Evolutionary conservation across 2,797 vertebrate genomes (phyloP), one percentile per base, ranked within the genome.

Genomic region (Prunella strophiata): DNA sequence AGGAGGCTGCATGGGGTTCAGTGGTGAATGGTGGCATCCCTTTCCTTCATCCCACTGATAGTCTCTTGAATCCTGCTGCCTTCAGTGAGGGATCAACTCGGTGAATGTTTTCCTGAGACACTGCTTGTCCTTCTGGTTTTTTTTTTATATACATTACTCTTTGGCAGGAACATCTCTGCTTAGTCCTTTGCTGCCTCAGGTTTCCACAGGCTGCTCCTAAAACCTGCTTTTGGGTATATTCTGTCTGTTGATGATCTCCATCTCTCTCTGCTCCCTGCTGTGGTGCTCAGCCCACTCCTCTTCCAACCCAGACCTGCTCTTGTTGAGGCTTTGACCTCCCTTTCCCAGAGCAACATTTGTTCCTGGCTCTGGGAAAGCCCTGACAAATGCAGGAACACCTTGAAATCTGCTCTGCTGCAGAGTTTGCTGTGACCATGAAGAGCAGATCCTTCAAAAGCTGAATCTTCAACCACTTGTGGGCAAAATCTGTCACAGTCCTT

Each of bases 331-430:
- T 76, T 85, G 70, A 55, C 23, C 5, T 70, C 20, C 36, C 25
- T 87, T 82, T 48, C 43, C 81, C 43, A 73, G 43, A 38, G 52
- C 1, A 1, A 0, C 0, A 0, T 52, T 52, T 42, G 38, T 67
- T 89, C 68, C 50, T 13, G 11, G 45, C 45, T 70, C 47, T 72
- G 36, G n/a, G 25, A 68, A 55, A 43, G 19, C 65, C 27, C 45
- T 73, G 16, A 51, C 23, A 66, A 47, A n/a, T 45, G 18, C 85
- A 89, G 62, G 40, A 87, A 25, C 34, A 18, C 45, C 45, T 78
- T 77, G 52, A 70, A 51, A 51, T 63, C 62, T 43, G 27, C 10
- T 59, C 16, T 59, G 13, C 43, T 1, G 0, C 30, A 7, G 67
- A 36, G 14, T 61, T 58, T 81, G 11, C 48, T 26, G 5, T 54